phyloP scores from a whole-genome alignment of 2,888 invertebrate species.

The Melieria picta region DNA sequence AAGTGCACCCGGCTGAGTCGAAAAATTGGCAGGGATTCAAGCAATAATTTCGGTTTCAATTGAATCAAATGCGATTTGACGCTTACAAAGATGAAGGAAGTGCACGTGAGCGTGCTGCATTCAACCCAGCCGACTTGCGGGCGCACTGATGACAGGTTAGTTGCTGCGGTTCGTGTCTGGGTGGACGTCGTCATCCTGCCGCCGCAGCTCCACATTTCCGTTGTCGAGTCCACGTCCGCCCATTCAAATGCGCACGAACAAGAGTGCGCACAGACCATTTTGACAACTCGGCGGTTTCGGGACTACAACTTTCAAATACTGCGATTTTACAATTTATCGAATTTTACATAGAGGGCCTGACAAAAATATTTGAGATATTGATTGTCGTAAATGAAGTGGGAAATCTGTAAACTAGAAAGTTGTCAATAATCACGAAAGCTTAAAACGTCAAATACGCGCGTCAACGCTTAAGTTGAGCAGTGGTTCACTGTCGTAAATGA shows the following conservation, averaged over 20 bases:
- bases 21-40: conserved; percentile 51
- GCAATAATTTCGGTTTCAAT: conserved; percentile 59
- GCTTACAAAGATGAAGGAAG: conserved; percentile 5
- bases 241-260: conserved; percentile 19
- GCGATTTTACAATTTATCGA: too few species aligned
- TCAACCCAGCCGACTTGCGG: not conserved
- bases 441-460: too few species aligned
- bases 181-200: not conserved
- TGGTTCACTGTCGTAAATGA: too few species aligned
- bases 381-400: too few species aligned
- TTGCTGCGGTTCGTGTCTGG: not conserved
- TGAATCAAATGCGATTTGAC: conserved; percentile 58
- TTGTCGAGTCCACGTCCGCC: conserved; percentile 35
- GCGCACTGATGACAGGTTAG: not conserved
- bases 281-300: too few species aligned
- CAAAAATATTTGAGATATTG: too few species aligned
- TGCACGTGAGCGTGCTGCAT: not conserved
- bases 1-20: conserved; percentile 46
- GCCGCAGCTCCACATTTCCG: not conserved
- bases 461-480: too few species aligned
- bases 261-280: too few species aligned
- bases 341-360: too few species aligned
- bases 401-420: too few species aligned
- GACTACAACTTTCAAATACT: too few species aligned
- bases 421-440: too few species aligned